Percentiles rank a stretch among this genome's conserved stretches.
These are phyloP conservation scores for Saguinus midas DNA, from an alignment of 2,113 vertebrate genomes.

Conservation along the genomic window DNA sequence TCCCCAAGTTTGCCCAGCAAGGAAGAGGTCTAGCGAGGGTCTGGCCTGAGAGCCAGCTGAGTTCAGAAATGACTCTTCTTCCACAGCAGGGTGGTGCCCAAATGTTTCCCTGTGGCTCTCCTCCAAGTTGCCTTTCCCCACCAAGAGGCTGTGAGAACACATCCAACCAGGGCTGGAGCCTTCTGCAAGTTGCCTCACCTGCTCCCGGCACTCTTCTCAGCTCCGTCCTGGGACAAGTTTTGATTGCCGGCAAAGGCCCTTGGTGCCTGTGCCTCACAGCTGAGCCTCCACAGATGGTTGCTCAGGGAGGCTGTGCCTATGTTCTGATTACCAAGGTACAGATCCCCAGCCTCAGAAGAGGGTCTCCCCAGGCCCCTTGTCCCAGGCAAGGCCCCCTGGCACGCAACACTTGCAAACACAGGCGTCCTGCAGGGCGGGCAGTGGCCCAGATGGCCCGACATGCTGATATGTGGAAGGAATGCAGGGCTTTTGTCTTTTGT, in stretches of 20 bases:
- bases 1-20: not conserved
- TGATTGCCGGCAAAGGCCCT: conserved; percentile 74
- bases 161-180: not conserved
- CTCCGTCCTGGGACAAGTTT: not conserved
- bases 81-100: not conserved
- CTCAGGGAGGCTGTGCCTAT: conserved; percentile 75
- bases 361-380: conserved; percentile 76
- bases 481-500: not conserved
- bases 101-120: accelerated
- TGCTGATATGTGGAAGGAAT: not conserved
- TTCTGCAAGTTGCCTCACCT: accelerated
- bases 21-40: not conserved
- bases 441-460: conserved; percentile 33
- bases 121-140: not conserved
- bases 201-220: not conserved
- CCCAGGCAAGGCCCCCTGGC: conserved; percentile 70
- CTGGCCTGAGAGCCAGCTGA: not conserved
- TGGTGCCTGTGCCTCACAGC: conserved; percentile 68
- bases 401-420: conserved; percentile 71
- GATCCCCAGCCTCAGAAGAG: conserved; percentile 66
- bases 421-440: conserved; percentile 58
- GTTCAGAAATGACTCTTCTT: not conserved
- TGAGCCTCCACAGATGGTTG: conserved; percentile 78
- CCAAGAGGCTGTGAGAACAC: not conserved
- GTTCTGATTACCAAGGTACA: conserved; percentile 55